Evolutionary conservation across 92 coral and sea anemone genomes (phyloP), one percentile per base, ranked within the genome.

Genomic region (Parazoanthus darwini): DNA sequence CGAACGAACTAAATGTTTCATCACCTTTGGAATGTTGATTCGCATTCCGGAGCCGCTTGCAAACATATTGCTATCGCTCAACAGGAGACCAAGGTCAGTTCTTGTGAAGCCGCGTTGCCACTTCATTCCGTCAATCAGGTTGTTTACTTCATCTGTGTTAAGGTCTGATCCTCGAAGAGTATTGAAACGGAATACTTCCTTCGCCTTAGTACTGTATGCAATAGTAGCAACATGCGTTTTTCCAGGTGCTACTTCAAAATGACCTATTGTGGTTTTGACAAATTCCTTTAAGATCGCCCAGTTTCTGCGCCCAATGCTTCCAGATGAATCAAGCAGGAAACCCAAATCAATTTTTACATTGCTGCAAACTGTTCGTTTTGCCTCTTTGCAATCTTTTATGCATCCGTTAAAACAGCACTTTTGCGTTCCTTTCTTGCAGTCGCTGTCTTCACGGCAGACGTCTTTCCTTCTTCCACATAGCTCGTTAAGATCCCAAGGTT

Each of bases 71-170:
- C n/a, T 82, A 71, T n/a, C n/a, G 74, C 38, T 63, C 15, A 82
- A 42, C 46, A 67, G 46, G 33, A 82, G 86, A n/a, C 77, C 86
- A 4, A 42, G 86, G 23, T 82, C 86, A 44, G 43, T 82, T 67
- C 86, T 82, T 82, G 86, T 82, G 39, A 82, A 39, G 23, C 86
- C 86, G 1, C 86, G 86, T 67, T 82, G 86, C 86, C 86, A 82
- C 77, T 82, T 82, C 77, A 66, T 82, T 18, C 86, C 76, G 63
- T 82, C 86, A 44, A 82, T 67, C 48, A 82, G 8, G 54, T 82
- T 82, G 58, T 82, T 11, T 44, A 82, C 86, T 66, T 82, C 86
- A 71, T 82, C 86, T 16, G 56, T 71, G 48, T 82, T 82, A 23
- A 66, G 18, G 36, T 63, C 58, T 43, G 86, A 82, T 1, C 77